Evolutionary conservation across 2,113 vertebrate genomes (phyloP), one percentile per base, ranked within the genome.

Genomic region (Psilopogon haemacephalus): DNA sequence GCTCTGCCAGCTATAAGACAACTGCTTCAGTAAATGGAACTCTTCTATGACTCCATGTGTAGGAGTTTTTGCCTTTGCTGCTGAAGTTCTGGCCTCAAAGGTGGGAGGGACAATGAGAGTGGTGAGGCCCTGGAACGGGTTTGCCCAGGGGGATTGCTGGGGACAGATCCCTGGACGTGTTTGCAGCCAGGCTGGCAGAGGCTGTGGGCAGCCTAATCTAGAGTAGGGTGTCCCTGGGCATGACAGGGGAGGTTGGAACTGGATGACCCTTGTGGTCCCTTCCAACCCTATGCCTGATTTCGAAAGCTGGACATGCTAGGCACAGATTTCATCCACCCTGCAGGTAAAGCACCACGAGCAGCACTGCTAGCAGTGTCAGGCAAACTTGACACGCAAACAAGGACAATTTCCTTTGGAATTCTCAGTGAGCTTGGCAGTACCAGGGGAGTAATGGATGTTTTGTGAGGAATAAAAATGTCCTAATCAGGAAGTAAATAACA

Each of bases 301-400:
- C 94, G 84, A 92, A 78, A 94, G 69, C 65, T 82, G 77, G 55
- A 54, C 44, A 52, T 27, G 17, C 18, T 23, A 75, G 37, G 55
- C 12, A 73, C 37, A 94, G 59, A 90, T 92, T 89, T 93, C 26
- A 95, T 70, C 77, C 82, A 83, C 89, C 85, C 6, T 76, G 32
- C 50, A 91, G 84, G 24, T 44, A 63, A 6, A 94, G 55, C 67
- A 79, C 63, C 81, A 76, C 46, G 79, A 79, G 81, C 26, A 79
- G 28, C 67, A 92, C 52, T 52, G 63, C 89, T 14, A 87, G 48
- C 26, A 71, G 40, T 2, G 4, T 55, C 63, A 83, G 65, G 38
- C 32, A 90, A 77, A 33, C 69, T 63, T 55, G 71, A 67, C 65
- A 87, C 26, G 35, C 38, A 72, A 76, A 84, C 0, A 0, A 73